Evolutionary conservation across 2,113 vertebrate species (phyloP), one percentile per base, ranked within the genome.

Genomic region (Festucalex cinctus): DNA sequence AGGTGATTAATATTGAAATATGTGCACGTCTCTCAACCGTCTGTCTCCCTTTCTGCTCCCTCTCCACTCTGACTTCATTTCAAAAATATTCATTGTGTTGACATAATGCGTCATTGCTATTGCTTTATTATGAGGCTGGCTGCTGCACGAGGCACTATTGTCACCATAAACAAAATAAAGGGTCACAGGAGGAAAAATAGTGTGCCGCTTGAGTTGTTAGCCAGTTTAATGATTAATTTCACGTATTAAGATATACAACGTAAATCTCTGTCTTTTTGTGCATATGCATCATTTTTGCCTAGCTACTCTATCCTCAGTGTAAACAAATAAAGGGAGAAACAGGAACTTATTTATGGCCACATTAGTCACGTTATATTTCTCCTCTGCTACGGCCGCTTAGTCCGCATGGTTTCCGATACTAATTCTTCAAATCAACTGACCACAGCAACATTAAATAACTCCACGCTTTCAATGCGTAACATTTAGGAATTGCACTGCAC

Each of bases 1-100:
- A 92, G 90, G 75, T 92, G 89, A 91, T 93, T 91, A 93, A 92
- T 92, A 93, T 90, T 93, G 88, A 92, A 92, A 90, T 92, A 86
- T 88, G 85, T 68, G 77, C 79, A 85, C 87, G 86, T 90, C 87
- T 87, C 81, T 85, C 82, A 86, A 78, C 87, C 77, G 83, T 86
- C 87, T 84, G 69, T 86, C 86, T 84, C 76, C 69, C 70, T 64
- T 51, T 63, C 73, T 71, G 68, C 58, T 67, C 44, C 72, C 81
- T 22, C 77, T 76, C 77, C 65, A 59, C 26, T 28, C 48, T 58
- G 39, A 26, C 53, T 68, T 57, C 73, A 68, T 82, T 77, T 70
- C 63, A 81, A 49, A 71, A 73, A 71, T 64, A 62, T 76, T 68
- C 75, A 70, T 68, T 69, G 61, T 63, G 66, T 71, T 89, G 62